These are phyloP conservation scores for Trachymyrmex cornetzi DNA, from an alignment of 1,140 invertebrate species.

Conservation along the genomic window DNA sequence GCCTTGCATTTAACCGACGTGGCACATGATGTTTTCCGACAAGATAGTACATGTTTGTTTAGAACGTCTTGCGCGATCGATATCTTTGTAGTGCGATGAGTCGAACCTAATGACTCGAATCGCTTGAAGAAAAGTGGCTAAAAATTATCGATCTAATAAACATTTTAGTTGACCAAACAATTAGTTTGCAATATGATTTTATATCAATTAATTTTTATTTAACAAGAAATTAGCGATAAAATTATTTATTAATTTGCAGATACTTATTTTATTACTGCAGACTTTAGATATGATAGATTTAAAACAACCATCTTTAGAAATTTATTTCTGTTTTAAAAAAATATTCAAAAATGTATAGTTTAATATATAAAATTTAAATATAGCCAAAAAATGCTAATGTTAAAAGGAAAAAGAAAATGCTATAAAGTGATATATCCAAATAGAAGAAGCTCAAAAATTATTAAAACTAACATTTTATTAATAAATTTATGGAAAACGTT, in stretches of 20 bases:
- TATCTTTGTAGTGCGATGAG: conserved; percentile 18
- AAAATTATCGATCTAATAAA: background rate
- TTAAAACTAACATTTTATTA: background rate
- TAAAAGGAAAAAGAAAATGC: background rate
- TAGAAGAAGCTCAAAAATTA: background rate
- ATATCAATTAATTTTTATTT: background rate
- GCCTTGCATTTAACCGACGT: conserved; percentile 64
- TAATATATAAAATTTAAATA: background rate
- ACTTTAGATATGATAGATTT: background rate
- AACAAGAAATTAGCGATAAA: background rate
- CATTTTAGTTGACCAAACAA: background rate
- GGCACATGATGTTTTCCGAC: conserved; percentile 40
- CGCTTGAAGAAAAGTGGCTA: background rate
- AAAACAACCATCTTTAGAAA: background rate
- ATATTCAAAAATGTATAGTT: background rate
- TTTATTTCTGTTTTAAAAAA: background rate
- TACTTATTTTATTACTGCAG: background rate
- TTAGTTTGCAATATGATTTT: background rate
- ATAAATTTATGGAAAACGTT: background rate
- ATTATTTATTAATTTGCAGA: background rate
- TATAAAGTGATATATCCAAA: background rate
- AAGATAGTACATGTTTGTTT: conserved; percentile 54
- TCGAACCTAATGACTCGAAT: conserved; percentile 30
- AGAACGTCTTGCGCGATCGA: background rate
- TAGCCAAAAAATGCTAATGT: background rate